Percentiles rank a stretch among this genome's conserved stretches.
Conservation (phyloP, 2,797 vertebrate genomes). For the Chaetophractus vellerosus region DNA sequence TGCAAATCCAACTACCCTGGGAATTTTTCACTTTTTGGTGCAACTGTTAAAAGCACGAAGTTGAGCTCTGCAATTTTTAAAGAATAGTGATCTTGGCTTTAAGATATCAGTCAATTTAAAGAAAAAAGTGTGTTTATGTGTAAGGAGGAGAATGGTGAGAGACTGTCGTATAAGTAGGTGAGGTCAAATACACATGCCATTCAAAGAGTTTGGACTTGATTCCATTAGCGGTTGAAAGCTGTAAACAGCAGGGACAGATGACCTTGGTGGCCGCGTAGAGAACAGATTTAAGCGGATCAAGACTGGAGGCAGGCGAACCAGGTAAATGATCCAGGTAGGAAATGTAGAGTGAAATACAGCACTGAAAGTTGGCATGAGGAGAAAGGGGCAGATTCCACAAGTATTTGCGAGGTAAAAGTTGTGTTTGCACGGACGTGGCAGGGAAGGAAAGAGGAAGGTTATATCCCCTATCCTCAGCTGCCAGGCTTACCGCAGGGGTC, state of each 20-base stretch:
- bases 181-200: not conserved
- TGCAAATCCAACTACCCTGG: constrained; percentile 40
- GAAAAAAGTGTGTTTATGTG: not conserved
- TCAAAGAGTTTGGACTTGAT: not conserved
- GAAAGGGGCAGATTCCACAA: not conserved
- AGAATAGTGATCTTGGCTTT: not conserved
- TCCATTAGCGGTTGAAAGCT: not conserved
- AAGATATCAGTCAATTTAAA: not conserved
- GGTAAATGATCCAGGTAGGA: not conserved
- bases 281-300: not conserved
- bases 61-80: not conserved
- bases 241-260: not conserved
- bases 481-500: not conserved
- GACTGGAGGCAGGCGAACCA: not conserved
- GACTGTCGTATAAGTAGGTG: not conserved
- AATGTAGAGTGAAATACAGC: constrained; percentile 1
- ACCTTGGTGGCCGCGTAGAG: not conserved
- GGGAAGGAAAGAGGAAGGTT: not conserved
- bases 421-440: not conserved
- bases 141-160: not conserved
- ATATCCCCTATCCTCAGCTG: not conserved
- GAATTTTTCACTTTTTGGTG: not conserved
- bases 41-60: constrained; percentile 35
- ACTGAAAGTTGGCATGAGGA: not conserved
- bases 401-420: not conserved